These are phyloP conservation scores for Pachyuromys duprasi DNA, from an alignment of 2,797 vertebrate species.

Conservation along the genomic window DNA sequence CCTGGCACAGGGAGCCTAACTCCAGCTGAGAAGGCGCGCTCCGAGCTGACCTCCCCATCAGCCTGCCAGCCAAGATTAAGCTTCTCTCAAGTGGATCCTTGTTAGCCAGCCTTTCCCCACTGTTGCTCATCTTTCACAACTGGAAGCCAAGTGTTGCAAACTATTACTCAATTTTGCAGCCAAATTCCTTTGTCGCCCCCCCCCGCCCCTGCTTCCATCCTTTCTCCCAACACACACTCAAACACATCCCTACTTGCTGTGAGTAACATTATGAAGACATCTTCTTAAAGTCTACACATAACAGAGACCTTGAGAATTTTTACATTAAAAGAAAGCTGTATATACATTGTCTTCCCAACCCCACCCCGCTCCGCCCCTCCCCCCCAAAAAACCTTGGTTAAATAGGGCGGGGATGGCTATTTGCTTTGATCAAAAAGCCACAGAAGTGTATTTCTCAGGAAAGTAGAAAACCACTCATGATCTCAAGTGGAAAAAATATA, in stretches of 20 bases:
- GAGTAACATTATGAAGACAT: slow-evolving; percentile 55
- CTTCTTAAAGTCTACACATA: slow-evolving; percentile 72
- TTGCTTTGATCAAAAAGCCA: slow-evolving; percentile 79
- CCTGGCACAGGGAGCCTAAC: slow-evolving; percentile 85
- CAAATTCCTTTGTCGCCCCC: slow-evolving; percentile 76
- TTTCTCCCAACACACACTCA: not conserved
- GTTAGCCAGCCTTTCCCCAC: slow-evolving; percentile 83
- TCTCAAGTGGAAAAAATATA: slow-evolving; percentile 84
- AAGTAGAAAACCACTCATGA: slow-evolving; percentile 81
- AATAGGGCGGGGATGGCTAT: slow-evolving; percentile 56
- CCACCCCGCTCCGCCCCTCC: not conserved
- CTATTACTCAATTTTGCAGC: slow-evolving; percentile 81
- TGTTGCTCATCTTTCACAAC: slow-evolving; percentile 84
- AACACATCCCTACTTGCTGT: not conserved
- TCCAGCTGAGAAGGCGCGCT: slow-evolving; percentile 87
- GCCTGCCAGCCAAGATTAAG: slow-evolving; percentile 87
- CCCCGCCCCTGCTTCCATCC: not conserved
- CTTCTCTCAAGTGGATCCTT: slow-evolving; percentile 86
- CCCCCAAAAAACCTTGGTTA: slow-evolving; percentile 55
- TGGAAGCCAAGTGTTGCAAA: slow-evolving; percentile 83
- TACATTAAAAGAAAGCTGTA: slow-evolving; percentile 7
- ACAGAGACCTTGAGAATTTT: slow-evolving; percentile 34
- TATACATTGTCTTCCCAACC: not conserved
- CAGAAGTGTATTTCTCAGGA: slow-evolving; percentile 75
- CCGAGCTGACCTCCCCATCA: slow-evolving; percentile 86